Conservation (phyloP, 2,888 invertebrate genomes). For the Dynastes tityus region DNA sequence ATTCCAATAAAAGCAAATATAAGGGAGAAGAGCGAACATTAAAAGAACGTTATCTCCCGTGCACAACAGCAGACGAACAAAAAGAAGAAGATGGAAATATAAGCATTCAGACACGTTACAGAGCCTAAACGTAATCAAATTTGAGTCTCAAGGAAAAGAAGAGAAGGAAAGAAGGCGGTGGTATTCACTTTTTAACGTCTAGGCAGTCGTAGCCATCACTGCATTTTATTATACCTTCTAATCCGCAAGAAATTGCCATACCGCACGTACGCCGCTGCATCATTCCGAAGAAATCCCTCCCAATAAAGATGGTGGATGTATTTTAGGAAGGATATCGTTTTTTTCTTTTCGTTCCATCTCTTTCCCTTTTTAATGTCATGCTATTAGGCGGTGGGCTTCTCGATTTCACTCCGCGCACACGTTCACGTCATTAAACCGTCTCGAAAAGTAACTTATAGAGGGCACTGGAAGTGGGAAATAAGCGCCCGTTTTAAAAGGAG, state of each 20-base stretch:
- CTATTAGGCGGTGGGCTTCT: conserved; percentile 8
- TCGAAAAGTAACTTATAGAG: conserved; percentile 29
- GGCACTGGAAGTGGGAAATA: not conserved
- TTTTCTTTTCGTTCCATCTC: not conserved
- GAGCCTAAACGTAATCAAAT: conserved; percentile 40
- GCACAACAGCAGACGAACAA: not conserved
- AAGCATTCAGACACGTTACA: conserved; percentile 10
- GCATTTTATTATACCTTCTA: conserved; percentile 20
- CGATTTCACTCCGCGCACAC: conserved; percentile 8
- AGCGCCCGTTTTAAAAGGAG: not conserved
- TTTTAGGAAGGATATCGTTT: not conserved
- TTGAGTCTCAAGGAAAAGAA: conserved; percentile 12
- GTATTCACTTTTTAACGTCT: conserved; percentile 18
- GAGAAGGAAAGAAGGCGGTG: not conserved
- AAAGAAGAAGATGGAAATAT: conserved; percentile 9
- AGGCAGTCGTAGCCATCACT: conserved; percentile 20
- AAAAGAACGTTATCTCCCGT: conserved; percentile 27
- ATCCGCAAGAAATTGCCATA: conserved; percentile 34
- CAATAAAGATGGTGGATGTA: conserved; percentile 4
- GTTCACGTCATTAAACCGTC: conserved; percentile 32
- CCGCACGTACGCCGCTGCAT: conserved; percentile 12
- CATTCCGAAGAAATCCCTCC: conserved; percentile 6
- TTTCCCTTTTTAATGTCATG: conserved; percentile 24
- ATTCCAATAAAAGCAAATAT: conserved; percentile 35
- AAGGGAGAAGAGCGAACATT: conserved; percentile 32